Percentiles rank a stretch among this genome's conserved stretches.
Evolutionary conservation across 30 jellyfish, hydroid and myxozoan genomes (phyloP).

Genomic region (Cassiopea xamachana): DNA sequence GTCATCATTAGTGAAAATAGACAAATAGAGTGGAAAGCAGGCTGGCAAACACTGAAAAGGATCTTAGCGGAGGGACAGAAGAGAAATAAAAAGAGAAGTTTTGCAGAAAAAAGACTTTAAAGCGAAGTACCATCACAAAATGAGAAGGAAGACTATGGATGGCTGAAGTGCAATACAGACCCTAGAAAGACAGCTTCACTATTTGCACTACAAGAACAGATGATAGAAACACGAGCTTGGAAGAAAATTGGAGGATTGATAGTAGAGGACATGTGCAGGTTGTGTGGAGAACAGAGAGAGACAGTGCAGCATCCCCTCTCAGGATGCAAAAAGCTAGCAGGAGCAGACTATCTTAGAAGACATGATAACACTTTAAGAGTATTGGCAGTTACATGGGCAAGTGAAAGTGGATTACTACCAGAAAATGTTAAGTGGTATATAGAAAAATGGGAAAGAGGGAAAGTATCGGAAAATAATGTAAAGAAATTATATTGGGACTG

Average conservation of each 20-base stretch:
- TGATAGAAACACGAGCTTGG: conserved; percentile 40
- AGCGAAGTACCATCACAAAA: conserved; percentile 26
- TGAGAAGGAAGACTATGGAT: conserved; percentile 10
- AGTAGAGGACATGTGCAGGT: conserved; percentile 18
- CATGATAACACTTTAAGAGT: background rate
- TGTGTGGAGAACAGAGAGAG: too few relatives aligned
- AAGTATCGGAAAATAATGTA: background rate
- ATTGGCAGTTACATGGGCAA: background rate
- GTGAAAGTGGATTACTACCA: background rate
- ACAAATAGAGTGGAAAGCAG: too few relatives aligned
- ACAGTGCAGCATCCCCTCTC: background rate
- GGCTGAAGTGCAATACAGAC: conserved; percentile 28
- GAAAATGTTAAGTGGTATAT: background rate
- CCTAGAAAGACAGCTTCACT: conserved; percentile 37
- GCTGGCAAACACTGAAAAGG: too few relatives aligned
- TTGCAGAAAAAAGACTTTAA: conserved; percentile 10
- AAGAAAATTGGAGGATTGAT: conserved; percentile 30
- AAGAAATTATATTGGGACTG: background rate
- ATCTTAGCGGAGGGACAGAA: conserved; percentile 8
- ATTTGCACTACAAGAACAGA: conserved; percentile 30
- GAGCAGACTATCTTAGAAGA: background rate
- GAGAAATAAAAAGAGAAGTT: conserved; percentile 7
- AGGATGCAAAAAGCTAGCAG: background rate
- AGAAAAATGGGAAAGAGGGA: background rate
- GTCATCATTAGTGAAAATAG: too few relatives aligned